Evolutionary conservation across 2,113 vertebrate species (phyloP).

Genomic region (Callopanchax toddi): DNA sequence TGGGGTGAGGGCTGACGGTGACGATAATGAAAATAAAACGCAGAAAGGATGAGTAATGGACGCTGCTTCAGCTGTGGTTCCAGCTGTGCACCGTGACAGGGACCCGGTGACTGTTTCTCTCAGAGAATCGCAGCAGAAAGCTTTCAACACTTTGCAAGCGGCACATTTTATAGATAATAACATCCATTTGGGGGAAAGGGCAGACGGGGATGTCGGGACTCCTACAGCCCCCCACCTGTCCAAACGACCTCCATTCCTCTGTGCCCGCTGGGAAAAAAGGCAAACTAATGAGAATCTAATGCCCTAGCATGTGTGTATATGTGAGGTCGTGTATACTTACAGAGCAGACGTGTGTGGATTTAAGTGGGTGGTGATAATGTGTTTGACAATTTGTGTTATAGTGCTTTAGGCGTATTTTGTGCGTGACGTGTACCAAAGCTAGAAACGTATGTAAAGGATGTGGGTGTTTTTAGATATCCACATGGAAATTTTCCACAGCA

Average conservation of each 20-base stretch:
- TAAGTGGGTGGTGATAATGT: conserved; percentile 53
- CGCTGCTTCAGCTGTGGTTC: conserved; percentile 65
- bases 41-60: conserved; percentile 27
- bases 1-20: conserved; percentile 33
- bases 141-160: conserved; percentile 71
- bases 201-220: conserved; percentile 42
- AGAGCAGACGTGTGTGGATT: conserved; percentile 50
- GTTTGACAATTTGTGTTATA: conserved; percentile 32
- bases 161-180: conserved; percentile 74
- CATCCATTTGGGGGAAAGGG: conserved; percentile 66
- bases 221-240: conserved; percentile 68
- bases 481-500: conserved; percentile 42
- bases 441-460: conserved; percentile 16
- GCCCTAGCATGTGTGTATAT: conserved; percentile 24
- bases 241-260: conserved; percentile 68
- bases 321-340: conserved; percentile 55
- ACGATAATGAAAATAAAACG: conserved; percentile 27
- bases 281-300: conserved; percentile 39
- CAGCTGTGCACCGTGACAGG: conserved; percentile 46
- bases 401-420: conserved; percentile 33
- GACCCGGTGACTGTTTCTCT: conserved; percentile 55
- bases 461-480: conserved; percentile 58
- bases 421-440: conserved; percentile 21
- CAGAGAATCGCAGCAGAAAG: conserved; percentile 56
- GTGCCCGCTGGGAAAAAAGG: conserved; percentile 22